Evolutionary conservation across 2,797 vertebrate species (phyloP), one percentile per base, ranked within the genome.

Genomic region (Balearica regulorum): DNA sequence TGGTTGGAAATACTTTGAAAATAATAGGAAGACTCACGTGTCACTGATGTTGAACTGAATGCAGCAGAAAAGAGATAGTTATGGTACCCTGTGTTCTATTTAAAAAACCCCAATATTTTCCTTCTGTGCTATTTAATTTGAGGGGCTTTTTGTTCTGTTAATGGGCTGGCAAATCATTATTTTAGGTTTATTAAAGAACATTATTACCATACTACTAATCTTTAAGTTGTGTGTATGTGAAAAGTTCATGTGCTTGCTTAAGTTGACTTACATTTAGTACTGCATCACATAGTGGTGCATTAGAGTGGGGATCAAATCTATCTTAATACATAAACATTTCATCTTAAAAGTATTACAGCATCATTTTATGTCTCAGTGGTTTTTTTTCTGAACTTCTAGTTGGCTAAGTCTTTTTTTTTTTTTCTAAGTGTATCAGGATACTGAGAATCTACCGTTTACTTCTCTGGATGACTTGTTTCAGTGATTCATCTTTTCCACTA

Each of bases 401-500:
- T 85, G 65, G 33, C 65, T 91, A 75, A 94, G 68, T 7, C 83
- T 44, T 87, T 37, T 35, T 43, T 22, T 41, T 70, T 60, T 86
- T 71, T 73, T 55, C 11, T 5, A 79, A 88, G 46, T 89, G 15
- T 82, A 66, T 87, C 46, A 14, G 33, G 77, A 94, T 87, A 89
- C 68, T 80, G 48, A 96, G 71, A 94, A 68, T 94, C 75, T 91
- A 90, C 86, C 64, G 93, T 95, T 90, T 96, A 83, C 92, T 96
- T 94, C 78, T 95, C 48, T 91, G 89, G 78, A 89, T 95, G 89
- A 96, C 84, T 97, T 95, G 89, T 89, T 95, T 85, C 96, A 87
- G 53, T 96, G 95, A 97, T 95, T 96, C 96, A 97, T 97, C 94
- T 92, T 92, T 96, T 95, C 92, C 94, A 93, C 94, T 96, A 93